Evolutionary conservation across 1,140 invertebrate genomes (phyloP), one percentile per base, ranked within the genome.

Genomic region (Hyphantria cunea): DNA sequence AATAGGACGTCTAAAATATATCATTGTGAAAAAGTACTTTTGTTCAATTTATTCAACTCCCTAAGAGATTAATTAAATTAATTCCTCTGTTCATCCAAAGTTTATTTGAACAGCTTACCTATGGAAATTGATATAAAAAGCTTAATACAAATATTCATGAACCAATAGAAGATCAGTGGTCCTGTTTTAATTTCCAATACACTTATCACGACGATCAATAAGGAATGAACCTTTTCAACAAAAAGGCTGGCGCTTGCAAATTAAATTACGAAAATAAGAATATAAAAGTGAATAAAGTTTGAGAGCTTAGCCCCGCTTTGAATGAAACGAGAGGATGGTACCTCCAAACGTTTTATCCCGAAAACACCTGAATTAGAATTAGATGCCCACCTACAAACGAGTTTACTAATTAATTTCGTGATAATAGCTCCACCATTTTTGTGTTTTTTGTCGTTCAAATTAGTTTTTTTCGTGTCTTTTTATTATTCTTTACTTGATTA

Each of bases 361-460:
- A 62, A 68, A 71, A 66, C 53, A 66, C 64, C 47, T 69, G 68
- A 75, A 75, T 75, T 75, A 67, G 72, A 75, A 72, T 75, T 74
- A 74, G 68, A 74, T 67, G 52, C 70, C 58, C 49, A 68, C 68
- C 50, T 64, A 68, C 66, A 70, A 74, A 74, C 66, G 68, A 74
- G 72, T 71, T 66, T 52, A 58, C 72, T 71, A 74, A 74, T 74
- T 74, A 71, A 74, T 71, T 74, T 74, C 37, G 63, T 55, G 68
- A 70, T 73, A 73, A 73, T 74, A 71, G 68, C 44, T 71, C 53
- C 59, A 60, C 63, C 58, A 34, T 42, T 50, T 44, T 63, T 15
- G 44, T 33, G 53, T 41, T 64, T 60, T 64, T 61, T 66, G 58
- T 61, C 33, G 39, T 44, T 49, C 42, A 64, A 67, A 71, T 67